Conservation (phyloP, 2,113 vertebrate genomes). For the Burhinus oedicnemus region DNA sequence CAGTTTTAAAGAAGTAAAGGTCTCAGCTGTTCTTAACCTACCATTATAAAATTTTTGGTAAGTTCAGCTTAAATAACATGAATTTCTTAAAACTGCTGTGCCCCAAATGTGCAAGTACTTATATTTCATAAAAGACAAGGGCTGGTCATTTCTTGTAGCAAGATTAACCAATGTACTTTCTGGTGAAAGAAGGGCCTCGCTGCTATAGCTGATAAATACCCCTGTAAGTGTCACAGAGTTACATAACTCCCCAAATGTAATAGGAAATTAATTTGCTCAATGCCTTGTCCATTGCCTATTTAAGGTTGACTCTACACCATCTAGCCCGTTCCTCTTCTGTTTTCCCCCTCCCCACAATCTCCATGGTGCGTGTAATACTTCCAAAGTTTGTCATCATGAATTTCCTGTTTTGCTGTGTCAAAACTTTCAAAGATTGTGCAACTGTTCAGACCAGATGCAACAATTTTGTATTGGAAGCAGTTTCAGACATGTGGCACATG, state of each 20-base stretch:
- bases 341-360: not conserved
- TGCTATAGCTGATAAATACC: not conserved
- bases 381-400: conserved; percentile 46
- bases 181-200: not conserved
- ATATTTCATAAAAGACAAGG: not conserved
- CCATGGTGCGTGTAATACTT: not conserved
- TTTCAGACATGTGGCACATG: not conserved
- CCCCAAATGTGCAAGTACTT: not conserved
- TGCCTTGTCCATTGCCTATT: not conserved
- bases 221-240: not conserved
- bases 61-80: not conserved
- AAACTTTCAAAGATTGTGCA: conserved; percentile 75
- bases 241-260: not conserved
- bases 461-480: conserved; percentile 24
- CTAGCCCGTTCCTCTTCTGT: not conserved
- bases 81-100: not conserved
- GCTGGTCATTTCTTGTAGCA: not conserved
- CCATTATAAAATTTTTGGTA: not conserved
- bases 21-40: not conserved
- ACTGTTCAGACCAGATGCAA: conserved; percentile 54
- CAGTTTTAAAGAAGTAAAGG: not conserved
- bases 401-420: conserved; percentile 78
- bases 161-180: not conserved
- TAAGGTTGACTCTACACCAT: not conserved
- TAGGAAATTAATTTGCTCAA: not conserved